These are phyloP conservation scores for Paramuricea clavata DNA, from an alignment of 92 coral and sea anemone genomes.

Conservation along the genomic window DNA sequence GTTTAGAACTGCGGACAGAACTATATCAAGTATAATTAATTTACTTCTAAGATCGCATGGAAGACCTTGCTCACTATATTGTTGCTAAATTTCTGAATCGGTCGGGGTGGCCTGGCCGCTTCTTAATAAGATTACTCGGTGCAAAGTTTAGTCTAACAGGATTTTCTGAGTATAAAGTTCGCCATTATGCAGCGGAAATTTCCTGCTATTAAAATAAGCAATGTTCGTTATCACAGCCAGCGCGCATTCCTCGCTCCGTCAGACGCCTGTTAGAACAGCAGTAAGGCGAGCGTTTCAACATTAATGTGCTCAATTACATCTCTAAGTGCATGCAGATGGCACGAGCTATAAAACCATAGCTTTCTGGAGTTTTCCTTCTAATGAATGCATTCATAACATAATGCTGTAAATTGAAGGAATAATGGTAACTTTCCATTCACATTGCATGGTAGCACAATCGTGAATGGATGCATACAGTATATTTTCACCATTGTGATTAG, in stretches of 20 bases:
- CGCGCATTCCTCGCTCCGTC: constrained; percentile 30
- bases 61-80: background rate
- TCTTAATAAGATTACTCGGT: constrained; percentile 21
- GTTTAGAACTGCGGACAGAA: background rate
- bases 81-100: background rate
- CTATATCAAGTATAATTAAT: background rate
- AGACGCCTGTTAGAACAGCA: constrained; percentile 38
- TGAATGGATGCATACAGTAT: too few species aligned
- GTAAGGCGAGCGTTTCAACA: background rate
- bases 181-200: constrained; percentile 19
- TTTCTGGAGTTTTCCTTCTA: background rate
- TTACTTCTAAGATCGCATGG: too few species aligned
- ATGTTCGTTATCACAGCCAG: background rate
- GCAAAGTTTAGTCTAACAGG: background rate
- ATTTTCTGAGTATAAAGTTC: constrained; percentile 13
- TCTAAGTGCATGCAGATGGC: background rate
- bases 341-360: background rate
- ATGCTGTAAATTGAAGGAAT: background rate
- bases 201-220: constrained; percentile 27
- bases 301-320: constrained; percentile 1
- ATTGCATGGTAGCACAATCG: background rate
- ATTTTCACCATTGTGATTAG: too few species aligned
- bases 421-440: background rate
- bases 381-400: background rate
- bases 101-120: constrained; percentile 7